Conservation (phyloP, 2,888 invertebrate species). For the Kuschelorhynchus macadamiae region DNA sequence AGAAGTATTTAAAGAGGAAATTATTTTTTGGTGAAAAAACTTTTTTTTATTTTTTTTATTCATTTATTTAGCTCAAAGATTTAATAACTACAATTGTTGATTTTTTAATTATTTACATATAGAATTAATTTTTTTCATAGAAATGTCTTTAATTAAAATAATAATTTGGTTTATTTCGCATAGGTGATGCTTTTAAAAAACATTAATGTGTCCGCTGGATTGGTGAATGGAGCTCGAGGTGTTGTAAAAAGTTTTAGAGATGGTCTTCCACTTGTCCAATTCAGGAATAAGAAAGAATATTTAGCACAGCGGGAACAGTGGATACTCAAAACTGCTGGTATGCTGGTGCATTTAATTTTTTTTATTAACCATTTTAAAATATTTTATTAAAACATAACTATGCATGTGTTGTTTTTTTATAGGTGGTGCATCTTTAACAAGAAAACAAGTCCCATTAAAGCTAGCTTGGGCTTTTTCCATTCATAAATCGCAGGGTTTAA, state of each 20-base stretch:
- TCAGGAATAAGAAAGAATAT: constrained; percentile 79
- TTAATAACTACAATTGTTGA: constrained; percentile 67
- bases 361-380: constrained; percentile 59
- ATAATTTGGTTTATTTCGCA: too few species aligned
- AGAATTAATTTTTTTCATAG: too few species aligned
- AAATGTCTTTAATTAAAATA: too few species aligned
- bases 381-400: too few species aligned
- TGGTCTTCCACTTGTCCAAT: constrained; percentile 80
- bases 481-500: constrained; percentile 96
- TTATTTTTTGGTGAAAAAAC: too few species aligned
- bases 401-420: not conserved
- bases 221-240: constrained; percentile 94
- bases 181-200: constrained; percentile 91
- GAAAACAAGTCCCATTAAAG: constrained; percentile 82
- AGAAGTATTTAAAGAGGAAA: too few species aligned
- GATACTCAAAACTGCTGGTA: constrained; percentile 77
- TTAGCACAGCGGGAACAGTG: constrained; percentile 85
- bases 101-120: too few species aligned
- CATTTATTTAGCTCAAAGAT: constrained; percentile 73
- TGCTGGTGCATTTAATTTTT: not conserved
- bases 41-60: too few species aligned
- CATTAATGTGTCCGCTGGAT: constrained; percentile 78
- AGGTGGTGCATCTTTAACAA: constrained; percentile 45
- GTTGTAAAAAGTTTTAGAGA: constrained; percentile 86
- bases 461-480: constrained; percentile 98